A percentile compares a stretch with the other conserved stretches of the same genome.
phyloP scores from a whole-genome alignment of 2,113 vertebrate genomes.

The Sclerurus mexicanus region DNA sequence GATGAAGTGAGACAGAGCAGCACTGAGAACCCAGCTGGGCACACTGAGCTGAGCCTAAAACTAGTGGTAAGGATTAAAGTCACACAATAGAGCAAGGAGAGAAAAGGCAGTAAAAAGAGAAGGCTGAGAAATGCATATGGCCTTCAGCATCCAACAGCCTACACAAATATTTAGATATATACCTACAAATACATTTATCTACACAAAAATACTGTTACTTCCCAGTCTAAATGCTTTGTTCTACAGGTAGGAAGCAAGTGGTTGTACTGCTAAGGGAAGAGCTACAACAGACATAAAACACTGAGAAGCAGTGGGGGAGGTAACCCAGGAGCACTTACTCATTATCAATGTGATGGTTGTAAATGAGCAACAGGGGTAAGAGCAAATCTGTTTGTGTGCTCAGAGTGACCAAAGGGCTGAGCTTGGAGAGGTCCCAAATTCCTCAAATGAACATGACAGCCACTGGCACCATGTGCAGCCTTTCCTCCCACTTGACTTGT shows the following conservation, averaged over 20 bases:
- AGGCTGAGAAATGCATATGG: fast-evolving
- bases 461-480: fast-evolving
- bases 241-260: not conserved
- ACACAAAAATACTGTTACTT: not conserved
- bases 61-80: not conserved
- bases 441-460: not conserved
- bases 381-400: not conserved
- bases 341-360: fast-evolving
- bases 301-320: not conserved
- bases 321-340: not conserved
- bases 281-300: not conserved
- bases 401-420: not conserved
- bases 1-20: not conserved
- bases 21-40: not conserved
- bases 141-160: not conserved
- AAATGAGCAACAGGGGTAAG: not conserved
- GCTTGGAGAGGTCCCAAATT: not conserved
- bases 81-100: not conserved
- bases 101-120: not conserved
- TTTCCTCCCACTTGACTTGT: not conserved
- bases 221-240: not conserved
- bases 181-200: not conserved
- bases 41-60: not conserved
- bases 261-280: not conserved
- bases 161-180: not conserved